Evolutionary conservation across 2,888 invertebrate genomes (phyloP), one percentile per base, ranked within the genome.

Genomic region (Pyrgus malvae): DNA sequence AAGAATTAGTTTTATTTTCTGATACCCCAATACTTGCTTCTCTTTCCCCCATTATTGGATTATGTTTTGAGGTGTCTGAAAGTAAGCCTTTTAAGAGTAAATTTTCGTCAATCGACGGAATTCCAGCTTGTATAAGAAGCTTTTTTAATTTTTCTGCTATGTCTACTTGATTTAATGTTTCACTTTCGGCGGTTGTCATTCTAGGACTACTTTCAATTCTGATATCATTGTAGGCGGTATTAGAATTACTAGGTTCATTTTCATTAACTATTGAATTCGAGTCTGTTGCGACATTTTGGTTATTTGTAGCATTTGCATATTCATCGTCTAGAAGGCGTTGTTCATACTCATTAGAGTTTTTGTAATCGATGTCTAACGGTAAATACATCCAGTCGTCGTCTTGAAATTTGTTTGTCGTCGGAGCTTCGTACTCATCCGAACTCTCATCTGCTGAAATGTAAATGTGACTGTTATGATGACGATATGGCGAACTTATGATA

Each of bases 401-500:
- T 74, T 76, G 76, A 60, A 71, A 70, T 73, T 71, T 76, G 59
- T 71, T 70, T 65, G 69, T 69, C 63, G 71, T 69, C 64, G 78
- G 72, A 63, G 73, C 78, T 72, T 86, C 88, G 70, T 72, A 82
- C 75, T 90, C 89, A 78, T 89, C 89, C 72, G 90, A 90, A 76
- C 90, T 89, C 78, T 88, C 83, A 72, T 85, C 86, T 69, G 84
- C 86, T 89, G 88, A 86, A 90, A 90, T 76, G 78, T 73, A 88
- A 86, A 88, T 68, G 83, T 77, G 78, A 80, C 71, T 68, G 79
- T 87, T 87, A 86, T 83, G 83, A 78, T 71, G 80, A 74, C 58
- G 58, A 71, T 72, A 72, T 65, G 67, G 73, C 64, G 72, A 67
- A 67, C 64, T 65, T 70, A 73, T 69, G 70, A 63, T 68, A 73